Evolutionary conservation across 64 coral and sea anemone genomes (phyloP).

Genomic region (Catalaphyllia jardinei): DNA sequence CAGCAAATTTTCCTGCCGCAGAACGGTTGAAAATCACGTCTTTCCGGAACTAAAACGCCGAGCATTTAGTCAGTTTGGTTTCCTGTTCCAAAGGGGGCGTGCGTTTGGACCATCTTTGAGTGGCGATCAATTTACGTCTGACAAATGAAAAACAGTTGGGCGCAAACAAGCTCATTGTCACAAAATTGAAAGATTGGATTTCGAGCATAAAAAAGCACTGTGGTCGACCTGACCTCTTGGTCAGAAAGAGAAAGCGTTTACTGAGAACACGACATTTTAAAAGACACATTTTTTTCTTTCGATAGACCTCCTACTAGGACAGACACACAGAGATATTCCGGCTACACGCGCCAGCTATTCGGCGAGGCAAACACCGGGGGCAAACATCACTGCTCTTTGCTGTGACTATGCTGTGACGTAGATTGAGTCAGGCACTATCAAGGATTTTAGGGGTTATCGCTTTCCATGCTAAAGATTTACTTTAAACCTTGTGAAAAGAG

Average conservation of each 20-base stretch:
- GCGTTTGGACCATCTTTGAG: neutral
- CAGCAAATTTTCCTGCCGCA: neutral
- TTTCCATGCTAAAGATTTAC: neutral
- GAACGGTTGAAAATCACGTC: neutral
- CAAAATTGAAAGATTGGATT: conserved; percentile 33
- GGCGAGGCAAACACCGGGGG: neutral
- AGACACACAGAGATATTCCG: neutral
- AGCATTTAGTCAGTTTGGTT: neutral
- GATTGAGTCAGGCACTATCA: neutral
- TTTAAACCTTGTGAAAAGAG: neutral
- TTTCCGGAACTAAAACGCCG: conserved; percentile 1
- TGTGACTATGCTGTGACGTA: neutral
- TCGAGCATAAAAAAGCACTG: neutral
- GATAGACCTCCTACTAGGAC: neutral
- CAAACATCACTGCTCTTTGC: neutral
- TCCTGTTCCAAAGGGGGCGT: neutral
- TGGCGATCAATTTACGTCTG: conserved; percentile 36
- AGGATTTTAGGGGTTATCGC: neutral
- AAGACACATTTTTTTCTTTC: neutral
- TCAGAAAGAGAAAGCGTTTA: neutral
- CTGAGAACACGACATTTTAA: neutral
- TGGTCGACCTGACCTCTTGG: neutral
- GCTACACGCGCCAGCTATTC: neutral
- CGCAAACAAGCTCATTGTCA: conserved; percentile 47
- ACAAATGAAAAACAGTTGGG: conserved; percentile 26